These are phyloP conservation scores for Sarcophaga peregrina DNA, from an alignment of 1,140 invertebrate species.

Conservation along the genomic window DNA sequence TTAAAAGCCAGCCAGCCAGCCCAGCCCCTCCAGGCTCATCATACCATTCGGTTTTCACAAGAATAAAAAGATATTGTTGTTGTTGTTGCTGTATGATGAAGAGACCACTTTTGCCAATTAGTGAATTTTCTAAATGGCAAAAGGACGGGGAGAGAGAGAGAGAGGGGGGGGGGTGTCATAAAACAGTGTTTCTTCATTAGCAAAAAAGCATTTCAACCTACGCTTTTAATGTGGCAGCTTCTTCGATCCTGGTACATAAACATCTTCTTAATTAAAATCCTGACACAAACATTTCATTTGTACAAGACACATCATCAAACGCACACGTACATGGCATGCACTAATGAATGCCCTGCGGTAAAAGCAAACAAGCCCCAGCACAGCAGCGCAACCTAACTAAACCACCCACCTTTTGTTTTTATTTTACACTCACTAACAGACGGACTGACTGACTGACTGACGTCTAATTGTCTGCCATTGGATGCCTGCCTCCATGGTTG, in stretches of 20 bases:
- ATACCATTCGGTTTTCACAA: not conserved
- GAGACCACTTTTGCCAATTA: conserved; percentile 49
- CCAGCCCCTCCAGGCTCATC: not conserved
- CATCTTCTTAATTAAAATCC: conserved; percentile 67
- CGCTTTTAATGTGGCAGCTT: conserved; percentile 62
- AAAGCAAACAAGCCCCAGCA: conserved; percentile 1
- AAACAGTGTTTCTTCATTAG: conserved; percentile 60
- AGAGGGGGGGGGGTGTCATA: too few relatives aligned
- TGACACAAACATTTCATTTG: conserved; percentile 51
- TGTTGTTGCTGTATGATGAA: not conserved
- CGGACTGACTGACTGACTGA: too few relatives aligned
- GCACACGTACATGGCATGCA: not conserved
- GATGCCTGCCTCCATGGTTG: not conserved
- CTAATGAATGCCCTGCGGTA: conserved; percentile 13
- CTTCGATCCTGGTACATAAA: conserved; percentile 66
- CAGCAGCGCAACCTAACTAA: not conserved
- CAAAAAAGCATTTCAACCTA: conserved; percentile 63
- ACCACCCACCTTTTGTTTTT: not conserved
- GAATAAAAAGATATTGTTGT: too few relatives aligned
- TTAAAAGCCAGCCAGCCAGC: not conserved
- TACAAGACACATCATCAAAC: conserved; percentile 38
- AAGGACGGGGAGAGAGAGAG: too few relatives aligned
- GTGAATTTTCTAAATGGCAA: conserved; percentile 45
- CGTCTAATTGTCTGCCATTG: too few relatives aligned
- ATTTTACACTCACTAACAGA: too few relatives aligned